Evolutionary conservation across 2,888 invertebrate genomes (phyloP).

Genomic region (Periphyllus acericola): DNA sequence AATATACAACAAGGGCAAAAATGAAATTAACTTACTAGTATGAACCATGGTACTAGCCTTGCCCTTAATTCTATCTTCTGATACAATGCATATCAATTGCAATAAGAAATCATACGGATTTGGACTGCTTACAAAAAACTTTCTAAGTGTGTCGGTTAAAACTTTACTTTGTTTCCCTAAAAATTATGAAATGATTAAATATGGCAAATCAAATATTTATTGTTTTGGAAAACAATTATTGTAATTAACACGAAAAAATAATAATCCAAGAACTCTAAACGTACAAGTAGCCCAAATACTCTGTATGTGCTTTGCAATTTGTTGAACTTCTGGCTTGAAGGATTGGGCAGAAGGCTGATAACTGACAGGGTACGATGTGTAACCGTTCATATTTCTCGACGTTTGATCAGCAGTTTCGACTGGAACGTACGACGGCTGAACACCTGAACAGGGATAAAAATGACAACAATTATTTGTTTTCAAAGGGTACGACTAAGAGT

Average conservation of each 20-base stretch:
- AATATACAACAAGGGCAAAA: constrained; percentile 62
- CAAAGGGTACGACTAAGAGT: too few species aligned
- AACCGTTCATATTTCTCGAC: not conserved
- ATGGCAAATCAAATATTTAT: not conserved
- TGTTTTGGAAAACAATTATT: not conserved
- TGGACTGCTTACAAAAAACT: constrained; percentile 69
- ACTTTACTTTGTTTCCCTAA: constrained; percentile 71
- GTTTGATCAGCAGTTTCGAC: not conserved
- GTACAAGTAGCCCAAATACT: constrained; percentile 53
- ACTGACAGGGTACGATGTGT: not conserved
- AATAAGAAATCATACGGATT: constrained; percentile 71
- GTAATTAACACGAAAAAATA: not conserved
- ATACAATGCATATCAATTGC: constrained; percentile 34
- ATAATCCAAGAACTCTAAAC: not conserved
- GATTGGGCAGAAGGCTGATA: not conserved
- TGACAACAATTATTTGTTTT: too few species aligned
- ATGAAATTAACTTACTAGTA: constrained; percentile 34
- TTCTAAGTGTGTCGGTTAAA: constrained; percentile 69
- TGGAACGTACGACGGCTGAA: not conserved
- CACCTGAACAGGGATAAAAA: not conserved
- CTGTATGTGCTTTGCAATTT: constrained; percentile 32
- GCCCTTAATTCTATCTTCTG: constrained; percentile 49
- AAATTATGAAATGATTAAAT: not conserved
- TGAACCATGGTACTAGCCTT: constrained; percentile 46
- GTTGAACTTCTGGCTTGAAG: not conserved